Evolutionary conservation across 2,113 vertebrate species (phyloP).

Genomic region (Hippocampus comes): DNA sequence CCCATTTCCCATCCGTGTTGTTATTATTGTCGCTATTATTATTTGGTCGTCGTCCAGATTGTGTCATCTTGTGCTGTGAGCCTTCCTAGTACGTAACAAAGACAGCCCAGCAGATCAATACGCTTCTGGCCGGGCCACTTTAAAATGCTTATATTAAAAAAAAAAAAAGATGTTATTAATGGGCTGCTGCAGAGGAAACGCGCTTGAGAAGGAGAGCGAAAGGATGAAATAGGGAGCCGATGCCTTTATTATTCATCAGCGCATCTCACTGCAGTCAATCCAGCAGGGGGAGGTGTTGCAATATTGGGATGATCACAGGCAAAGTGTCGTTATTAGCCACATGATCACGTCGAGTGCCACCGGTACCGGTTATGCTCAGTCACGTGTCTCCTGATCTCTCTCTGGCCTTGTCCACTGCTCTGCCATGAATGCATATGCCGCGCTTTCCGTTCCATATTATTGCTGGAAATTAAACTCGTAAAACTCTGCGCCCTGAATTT

Average conservation of each 20-base stretch:
- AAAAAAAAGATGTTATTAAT: neutral
- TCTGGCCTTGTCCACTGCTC: neutral
- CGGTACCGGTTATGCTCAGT: constrained; percentile 27
- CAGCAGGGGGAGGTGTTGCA: constrained; percentile 87
- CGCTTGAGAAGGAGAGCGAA: neutral
- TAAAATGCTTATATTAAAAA: neutral
- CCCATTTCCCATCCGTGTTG: constrained; percentile 30
- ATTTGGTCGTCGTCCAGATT: constrained; percentile 11
- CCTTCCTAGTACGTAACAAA: constrained; percentile 12
- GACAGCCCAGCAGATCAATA: constrained; percentile 4
- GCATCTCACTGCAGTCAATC: constrained; percentile 68
- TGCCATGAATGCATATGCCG: neutral
- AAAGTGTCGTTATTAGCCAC: constrained; percentile 14
- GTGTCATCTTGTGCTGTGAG: constrained; percentile 18
- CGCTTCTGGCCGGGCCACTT: neutral
- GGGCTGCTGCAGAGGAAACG: constrained; percentile 1
- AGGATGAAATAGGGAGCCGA: constrained; percentile 7
- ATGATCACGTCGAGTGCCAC: constrained; percentile 12
- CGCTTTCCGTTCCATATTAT: constrained; percentile 31
- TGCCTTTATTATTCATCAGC: constrained; percentile 58
- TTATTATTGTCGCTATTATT: constrained; percentile 7
- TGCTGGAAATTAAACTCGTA: constrained; percentile 27
- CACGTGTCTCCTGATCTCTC: neutral
- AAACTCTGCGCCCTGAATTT: constrained; percentile 28
- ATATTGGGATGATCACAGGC: constrained; percentile 63